Evolutionary conservation across 2,797 vertebrate species (phyloP), one percentile per base, ranked within the genome.

Genomic region (Anguilla megastoma): DNA sequence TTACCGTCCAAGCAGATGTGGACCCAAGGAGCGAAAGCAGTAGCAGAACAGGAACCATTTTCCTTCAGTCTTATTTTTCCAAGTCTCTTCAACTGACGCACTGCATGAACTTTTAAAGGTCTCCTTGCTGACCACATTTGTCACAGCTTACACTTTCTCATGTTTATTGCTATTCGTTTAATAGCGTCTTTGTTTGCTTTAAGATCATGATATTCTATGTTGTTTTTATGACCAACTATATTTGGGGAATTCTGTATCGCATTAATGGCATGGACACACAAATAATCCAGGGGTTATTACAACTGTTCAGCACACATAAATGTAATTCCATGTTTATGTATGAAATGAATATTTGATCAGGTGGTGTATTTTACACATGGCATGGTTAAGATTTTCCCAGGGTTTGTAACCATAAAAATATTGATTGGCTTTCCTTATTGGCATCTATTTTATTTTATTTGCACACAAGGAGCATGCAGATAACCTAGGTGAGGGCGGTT

Each of bases 1-100:
- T 90, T 90, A 95, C 95, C 84, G 93, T 93, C 95, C 95, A 95
- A 54, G 93, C 92, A 30, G 83, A 88, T 85, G 92, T 89, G 45
- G 94, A 91, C 58, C 90, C 86, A 56, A 91, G 45, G 4, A 89
- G 50, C 14, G 88, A 7, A 9, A 94, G 86, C 30, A 94, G 86
- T 85, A 94, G 85, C 33, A 95, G 88, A 89, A 90, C 1, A 21
- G 71, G 24, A 87, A 89, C 33, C 95, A 95, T 94, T 21, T 0
- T 93, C 90, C 88, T 79, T 90, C 80, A 60, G 69, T 87, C 89
- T 86, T 80, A 45, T 76, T 85, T 88, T n/a, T 0, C 12, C 16
- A 58, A 91, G 89, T 93, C 86, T 90, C 12, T 82, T 54, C 5
- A 0, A 9, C 56, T 16, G 36, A 2, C 58, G 12, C 36, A 18